These are phyloP conservation scores for Lytechinus variegatus DNA, from an alignment of 35 echinoderm and acorn worm species.

Conservation along the genomic window DNA sequence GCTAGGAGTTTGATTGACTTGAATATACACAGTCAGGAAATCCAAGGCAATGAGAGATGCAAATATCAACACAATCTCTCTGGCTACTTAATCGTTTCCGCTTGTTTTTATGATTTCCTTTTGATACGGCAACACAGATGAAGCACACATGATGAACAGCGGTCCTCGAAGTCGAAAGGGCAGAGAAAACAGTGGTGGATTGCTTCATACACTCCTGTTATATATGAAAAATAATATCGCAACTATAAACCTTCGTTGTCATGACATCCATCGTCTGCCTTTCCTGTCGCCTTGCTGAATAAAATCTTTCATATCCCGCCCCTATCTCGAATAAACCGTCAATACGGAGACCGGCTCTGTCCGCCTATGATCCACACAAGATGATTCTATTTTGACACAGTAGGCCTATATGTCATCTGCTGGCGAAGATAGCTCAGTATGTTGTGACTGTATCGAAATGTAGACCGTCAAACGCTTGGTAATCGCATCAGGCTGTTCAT, in stretches of 20 bases:
- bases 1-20: too few species aligned
- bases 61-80: too few species aligned
- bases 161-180: not conserved
- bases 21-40: too few species aligned
- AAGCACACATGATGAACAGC: not conserved
- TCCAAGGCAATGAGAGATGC: too few species aligned
- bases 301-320: not conserved
- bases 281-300: not conserved
- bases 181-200: not conserved
- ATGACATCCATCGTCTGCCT: not conserved
- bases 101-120: not conserved
- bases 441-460: not conserved
- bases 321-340: not conserved
- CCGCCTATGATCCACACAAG: not conserved
- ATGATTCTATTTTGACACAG: not conserved
- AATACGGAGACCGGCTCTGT: not conserved
- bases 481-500: not conserved
- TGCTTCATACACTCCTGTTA: not conserved
- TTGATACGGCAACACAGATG: not conserved
- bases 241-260: not conserved
- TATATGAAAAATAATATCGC: not conserved
- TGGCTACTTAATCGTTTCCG: not conserved
- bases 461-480: not conserved
- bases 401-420: not conserved
- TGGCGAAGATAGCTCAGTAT: not conserved